Percentiles rank a stretch among this genome's conserved stretches.
Conservation (phyloP, 2,797 vertebrate species). For the Choloepus didactylus region DNA sequence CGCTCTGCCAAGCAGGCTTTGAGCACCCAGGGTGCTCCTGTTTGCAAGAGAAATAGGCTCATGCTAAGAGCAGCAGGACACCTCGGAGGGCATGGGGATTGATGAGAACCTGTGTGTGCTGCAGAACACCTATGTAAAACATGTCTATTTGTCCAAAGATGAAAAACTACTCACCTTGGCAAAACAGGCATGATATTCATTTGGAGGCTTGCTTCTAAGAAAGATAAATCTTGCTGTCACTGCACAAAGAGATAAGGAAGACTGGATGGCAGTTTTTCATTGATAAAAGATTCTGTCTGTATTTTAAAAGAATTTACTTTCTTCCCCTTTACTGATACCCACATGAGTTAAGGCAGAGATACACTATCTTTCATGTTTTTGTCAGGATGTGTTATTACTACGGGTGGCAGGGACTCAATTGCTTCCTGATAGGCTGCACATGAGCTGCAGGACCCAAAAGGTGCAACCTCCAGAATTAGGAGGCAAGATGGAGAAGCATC, state of each 20-base stretch:
- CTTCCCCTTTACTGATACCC: conserved; percentile 79
- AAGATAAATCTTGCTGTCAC: conserved; percentile 84
- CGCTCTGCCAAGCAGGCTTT: not conserved
- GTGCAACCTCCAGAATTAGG: not conserved
- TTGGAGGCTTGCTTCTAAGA: conserved; percentile 79
- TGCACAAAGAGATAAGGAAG: conserved; percentile 84
- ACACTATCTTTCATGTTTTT: conserved; percentile 83
- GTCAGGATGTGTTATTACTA: conserved; percentile 76
- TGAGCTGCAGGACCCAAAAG: not conserved
- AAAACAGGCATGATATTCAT: conserved; percentile 83
- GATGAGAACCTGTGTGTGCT: not conserved
- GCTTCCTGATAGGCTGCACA: conserved; percentile 18
- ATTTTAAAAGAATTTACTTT: conserved; percentile 84
- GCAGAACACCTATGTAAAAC: conserved; percentile 77
- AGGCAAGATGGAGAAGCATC: not conserved
- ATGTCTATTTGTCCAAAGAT: conserved; percentile 71
- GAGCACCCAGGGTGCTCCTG: not conserved
- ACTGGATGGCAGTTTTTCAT: conserved; percentile 80
- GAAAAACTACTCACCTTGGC: conserved; percentile 84
- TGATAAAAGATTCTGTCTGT: conserved; percentile 85
- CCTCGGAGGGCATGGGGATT: conserved; percentile 21
- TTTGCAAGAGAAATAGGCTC: not conserved
- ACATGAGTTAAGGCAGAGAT: conserved; percentile 82
- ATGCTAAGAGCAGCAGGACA: not conserved
- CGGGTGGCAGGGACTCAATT: conserved; percentile 60